These are phyloP conservation scores for Prionailurus bengalensis DNA, from an alignment of 2,113 vertebrate species.

Conservation along the genomic window DNA sequence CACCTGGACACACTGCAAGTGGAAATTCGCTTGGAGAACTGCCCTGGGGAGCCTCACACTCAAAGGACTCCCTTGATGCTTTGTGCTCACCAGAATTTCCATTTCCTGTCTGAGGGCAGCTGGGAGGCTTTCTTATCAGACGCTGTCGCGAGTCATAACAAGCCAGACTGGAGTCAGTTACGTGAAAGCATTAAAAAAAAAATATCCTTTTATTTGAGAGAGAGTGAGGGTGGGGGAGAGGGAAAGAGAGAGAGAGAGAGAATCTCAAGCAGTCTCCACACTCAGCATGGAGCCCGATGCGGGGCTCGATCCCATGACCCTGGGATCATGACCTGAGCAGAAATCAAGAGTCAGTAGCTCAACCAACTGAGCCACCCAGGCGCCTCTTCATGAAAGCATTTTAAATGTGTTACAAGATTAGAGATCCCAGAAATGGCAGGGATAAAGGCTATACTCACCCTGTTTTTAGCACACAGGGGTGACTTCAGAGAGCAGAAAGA, in stretches of 20 bases:
- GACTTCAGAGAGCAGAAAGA: not conserved
- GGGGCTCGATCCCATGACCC: no score
- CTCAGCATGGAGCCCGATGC: no score
- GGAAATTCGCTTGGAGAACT: not conserved
- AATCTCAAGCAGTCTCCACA: no score
- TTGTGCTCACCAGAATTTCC: not conserved
- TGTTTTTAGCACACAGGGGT: not conserved
- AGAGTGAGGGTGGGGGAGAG: no score
- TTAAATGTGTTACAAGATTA: not conserved
- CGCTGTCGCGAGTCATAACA: not conserved
- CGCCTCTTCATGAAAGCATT: not conserved
- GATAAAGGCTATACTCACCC: not conserved
- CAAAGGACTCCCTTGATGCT: not conserved
- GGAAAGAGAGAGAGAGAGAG: no score
- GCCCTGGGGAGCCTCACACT: not conserved
- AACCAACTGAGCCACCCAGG: no score
- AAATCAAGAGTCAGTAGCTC: no score
- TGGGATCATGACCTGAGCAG: no score
- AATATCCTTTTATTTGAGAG: no score
- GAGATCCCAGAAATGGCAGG: conserved; percentile 13
- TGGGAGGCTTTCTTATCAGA: conserved; percentile 13
- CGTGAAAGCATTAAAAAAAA: not conserved
- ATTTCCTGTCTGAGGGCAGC: not conserved
- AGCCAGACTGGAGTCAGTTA: not conserved
- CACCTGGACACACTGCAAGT: not conserved